Evolutionary conservation across 2,888 invertebrate genomes (phyloP), one percentile per base, ranked within the genome.

Genomic region (Lissocephala sabroskyi): DNA sequence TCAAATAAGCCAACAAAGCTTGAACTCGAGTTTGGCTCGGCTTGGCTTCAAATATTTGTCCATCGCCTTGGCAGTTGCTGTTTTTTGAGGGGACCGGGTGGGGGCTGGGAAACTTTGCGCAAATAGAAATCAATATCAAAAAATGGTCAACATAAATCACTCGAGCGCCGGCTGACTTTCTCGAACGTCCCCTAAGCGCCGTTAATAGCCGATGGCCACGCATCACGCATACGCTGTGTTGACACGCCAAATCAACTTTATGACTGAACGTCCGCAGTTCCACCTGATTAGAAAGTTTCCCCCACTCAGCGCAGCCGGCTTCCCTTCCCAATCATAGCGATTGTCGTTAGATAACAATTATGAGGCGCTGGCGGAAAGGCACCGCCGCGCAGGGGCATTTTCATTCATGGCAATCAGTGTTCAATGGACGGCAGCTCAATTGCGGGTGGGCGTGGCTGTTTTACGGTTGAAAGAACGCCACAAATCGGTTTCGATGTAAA

Each of bases 211-310:
- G 32, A 41, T 54, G 56, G 62, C 49, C 67, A 63, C 56, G 56
- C 10, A 10, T 61, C 50, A 53, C 52, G 41, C 50, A 60, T 57
- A 54, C 62, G 46, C 47, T 50, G 32, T 36, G 50, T 52, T 1
- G 41, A 23, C 23, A 23, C 23, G 7, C 3, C 3, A 23, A 23
- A 23, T 5, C 3, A 23, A 3, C 3, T 5, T 7, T 23, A 23
- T 23, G 23, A 23, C 23, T 23, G 54, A 47, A 65, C 58, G 56
- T 61, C 56, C 61, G 68, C 70, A 76, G 59, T 60, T 52, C 51
- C 44, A 45, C 51, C 46, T 39, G 73, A 77, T 67, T 75, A 64
- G 71, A 77, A 71, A 71, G 78, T 71, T 60, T 49, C 37, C n/a
- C n/a, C n/a, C n/a, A n/a, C n/a, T n/a, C n/a, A n/a, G n/a, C n/a